Evolutionary conservation across 2,888 invertebrate genomes (phyloP).

Genomic region (Andrena trimmerana): DNA sequence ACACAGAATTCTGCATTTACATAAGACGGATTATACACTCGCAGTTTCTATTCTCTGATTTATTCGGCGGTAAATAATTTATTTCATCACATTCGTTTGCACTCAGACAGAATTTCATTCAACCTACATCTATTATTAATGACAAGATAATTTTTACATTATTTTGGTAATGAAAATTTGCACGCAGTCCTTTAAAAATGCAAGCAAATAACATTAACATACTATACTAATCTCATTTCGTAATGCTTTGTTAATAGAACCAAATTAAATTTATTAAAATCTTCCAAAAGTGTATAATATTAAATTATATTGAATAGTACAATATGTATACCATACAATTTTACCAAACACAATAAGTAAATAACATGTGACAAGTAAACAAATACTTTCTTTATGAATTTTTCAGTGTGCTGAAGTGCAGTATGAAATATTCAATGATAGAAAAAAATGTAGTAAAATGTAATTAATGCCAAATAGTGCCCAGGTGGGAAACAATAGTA

Average conservation of each 20-base stretch:
- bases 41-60: conserved; percentile 3
- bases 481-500: neutral
- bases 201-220: conserved; percentile 10
- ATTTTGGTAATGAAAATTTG: conserved; percentile 34
- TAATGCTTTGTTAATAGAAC: conserved; percentile 9
- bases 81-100: conserved; percentile 4
- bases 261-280: conserved; percentile 1
- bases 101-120: conserved; percentile 10
- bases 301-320: conserved; percentile 4
- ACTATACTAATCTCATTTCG: neutral
- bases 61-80: neutral
- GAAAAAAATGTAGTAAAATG: neutral
- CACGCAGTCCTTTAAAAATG: conserved; percentile 11
- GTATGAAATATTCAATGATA: neutral
- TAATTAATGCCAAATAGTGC: neutral
- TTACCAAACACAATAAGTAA: neutral
- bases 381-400: too few relatives aligned
- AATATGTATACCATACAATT: neutral
- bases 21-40: conserved; percentile 7
- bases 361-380: neutral
- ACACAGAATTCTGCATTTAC: conserved; percentile 7
- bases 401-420: too few relatives aligned
- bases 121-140: conserved; percentile 34
- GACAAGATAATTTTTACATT: conserved; percentile 47
- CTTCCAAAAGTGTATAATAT: conserved; percentile 55